Evolutionary conservation across 2,888 invertebrate species (phyloP).

Genomic region (Luffia ferchaultella): DNA sequence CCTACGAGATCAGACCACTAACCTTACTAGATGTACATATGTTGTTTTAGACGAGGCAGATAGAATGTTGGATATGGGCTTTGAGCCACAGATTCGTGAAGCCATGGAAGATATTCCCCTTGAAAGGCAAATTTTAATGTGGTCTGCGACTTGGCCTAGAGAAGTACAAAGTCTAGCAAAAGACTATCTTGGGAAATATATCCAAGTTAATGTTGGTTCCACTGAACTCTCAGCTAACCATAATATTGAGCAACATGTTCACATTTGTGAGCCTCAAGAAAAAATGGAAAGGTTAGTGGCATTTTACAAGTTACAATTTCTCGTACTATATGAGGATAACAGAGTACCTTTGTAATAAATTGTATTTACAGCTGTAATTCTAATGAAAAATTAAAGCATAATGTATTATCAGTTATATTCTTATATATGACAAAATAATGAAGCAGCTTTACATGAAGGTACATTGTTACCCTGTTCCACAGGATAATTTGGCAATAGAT

Average conservation of each 20-base stretch:
- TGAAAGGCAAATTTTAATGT: conserved; percentile 96
- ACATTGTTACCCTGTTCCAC: too few relatives aligned
- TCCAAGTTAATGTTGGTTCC: conserved; percentile 93
- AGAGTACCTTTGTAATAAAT: too few relatives aligned
- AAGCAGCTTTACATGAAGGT: too few relatives aligned
- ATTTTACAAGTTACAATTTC: neutral
- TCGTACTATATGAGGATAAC: too few relatives aligned
- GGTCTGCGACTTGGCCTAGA: conserved; percentile 98
- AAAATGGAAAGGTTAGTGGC: conserved; percentile 70
- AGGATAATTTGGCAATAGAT: too few relatives aligned
- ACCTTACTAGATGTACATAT: conserved; percentile 78
- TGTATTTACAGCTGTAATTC: too few relatives aligned
- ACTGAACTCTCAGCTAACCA: conserved; percentile 88
- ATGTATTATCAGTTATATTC: too few relatives aligned
- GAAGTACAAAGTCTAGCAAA: conserved; percentile 90
- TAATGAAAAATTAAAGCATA: too few relatives aligned
- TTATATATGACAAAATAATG: too few relatives aligned
- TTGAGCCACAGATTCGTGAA: conserved; percentile 94
- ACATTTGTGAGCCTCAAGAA: conserved; percentile 82
- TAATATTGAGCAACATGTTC: conserved; percentile 85
- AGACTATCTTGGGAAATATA: conserved; percentile 89
- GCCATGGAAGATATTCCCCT: conserved; percentile 90
- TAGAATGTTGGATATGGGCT: conserved; percentile 97
- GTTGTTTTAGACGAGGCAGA: conserved; percentile 91
- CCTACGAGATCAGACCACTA: conserved; percentile 74